Base-by-base conservation (phyloP, 2,113 vertebrate species). In the Myanophis thanlyinensis region DNA sequence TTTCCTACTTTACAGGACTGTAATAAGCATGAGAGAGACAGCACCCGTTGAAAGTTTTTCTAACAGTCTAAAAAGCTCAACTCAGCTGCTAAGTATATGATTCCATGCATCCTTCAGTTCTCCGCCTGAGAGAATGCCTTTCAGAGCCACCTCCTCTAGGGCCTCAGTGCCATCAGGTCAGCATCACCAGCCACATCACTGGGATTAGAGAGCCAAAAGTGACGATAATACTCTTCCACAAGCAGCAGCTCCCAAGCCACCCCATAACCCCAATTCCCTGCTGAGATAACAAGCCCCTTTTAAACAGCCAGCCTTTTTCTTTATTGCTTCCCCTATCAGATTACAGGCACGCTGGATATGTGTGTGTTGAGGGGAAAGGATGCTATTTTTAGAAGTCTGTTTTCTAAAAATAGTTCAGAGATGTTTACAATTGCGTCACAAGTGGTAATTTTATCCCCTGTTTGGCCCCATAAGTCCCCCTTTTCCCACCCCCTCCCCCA, bases 361-460 rank as follows among this genome's bases (percentile, higher is more conserved):
- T 9, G 80, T 30, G 23, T n/a, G 44, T 30, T 47, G 86, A 67
- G 54, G 47, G 1, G 85, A 54, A 44, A 0, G 87, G 44, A 85
- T 52, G 94, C 96, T 98, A 98, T 98, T 98, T 98, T 97, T 98
- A 98, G 97, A 89, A 73, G 94, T 56, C 91, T 0, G 87, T 87
- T 94, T 97, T 96, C 97, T 97, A 98, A 97, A 98, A 97, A 97
- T 97, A 97, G 95, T 92, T 91, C 51, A 0, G 46, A 95, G 93
- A 95, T 96, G 95, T 97, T 97, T 97, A 96, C 96, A 95, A 92
- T 96, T 97, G 93, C 97, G 96, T 98, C 98, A 98, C 91, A 90
- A 97, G 97, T 96, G 96, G 97, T 96, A 97, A 97, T 96, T 88
- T 93, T 92, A 95, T 95, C 94, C 95, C 88, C 94, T 51, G 2